Conservation (phyloP, 2,797 vertebrate genomes). For the Lacerta viridis region DNA sequence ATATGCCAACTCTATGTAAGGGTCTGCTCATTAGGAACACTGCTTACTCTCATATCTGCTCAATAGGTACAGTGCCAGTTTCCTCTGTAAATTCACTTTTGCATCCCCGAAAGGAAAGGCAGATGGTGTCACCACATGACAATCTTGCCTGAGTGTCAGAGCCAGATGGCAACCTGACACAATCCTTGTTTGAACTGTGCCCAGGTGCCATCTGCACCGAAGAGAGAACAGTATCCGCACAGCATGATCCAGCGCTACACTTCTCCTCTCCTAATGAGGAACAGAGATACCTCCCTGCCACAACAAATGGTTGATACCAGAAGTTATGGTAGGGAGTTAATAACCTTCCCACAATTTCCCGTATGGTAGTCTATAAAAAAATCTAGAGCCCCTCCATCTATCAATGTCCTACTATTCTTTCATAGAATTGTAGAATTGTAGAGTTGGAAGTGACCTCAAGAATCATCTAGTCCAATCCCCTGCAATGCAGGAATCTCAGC, state of each 20-base stretch:
- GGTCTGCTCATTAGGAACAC: slow-evolving; percentile 12
- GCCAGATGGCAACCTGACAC: slow-evolving; percentile 35
- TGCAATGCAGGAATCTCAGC: no score
- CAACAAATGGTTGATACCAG: slow-evolving; percentile 7
- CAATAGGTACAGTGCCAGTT: background rate
- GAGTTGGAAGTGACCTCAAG: no score
- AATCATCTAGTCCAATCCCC: no score
- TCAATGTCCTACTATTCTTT: background rate
- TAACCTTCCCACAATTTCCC: background rate
- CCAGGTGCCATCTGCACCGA: slow-evolving; percentile 18
- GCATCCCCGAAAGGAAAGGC: slow-evolving; percentile 22
- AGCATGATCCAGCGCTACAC: background rate
- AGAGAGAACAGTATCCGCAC: background rate
- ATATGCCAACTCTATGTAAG: background rate
- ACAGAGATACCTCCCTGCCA: background rate
- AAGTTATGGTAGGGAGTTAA: background rate
- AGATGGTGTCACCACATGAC: slow-evolving; percentile 37
- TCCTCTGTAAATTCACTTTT: slow-evolving; percentile 24
- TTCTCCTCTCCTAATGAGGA: slow-evolving; percentile 9
- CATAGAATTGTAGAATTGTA: no score
- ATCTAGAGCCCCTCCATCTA: no score
- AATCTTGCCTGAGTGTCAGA: slow-evolving; percentile 15
- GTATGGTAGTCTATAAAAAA: background rate
- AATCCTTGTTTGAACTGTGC: slow-evolving; percentile 37
- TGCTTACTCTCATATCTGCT: background rate